Base-by-base conservation (phyloP, 1,140 invertebrate genomes). In the Drosophila grimshawi region DNA sequence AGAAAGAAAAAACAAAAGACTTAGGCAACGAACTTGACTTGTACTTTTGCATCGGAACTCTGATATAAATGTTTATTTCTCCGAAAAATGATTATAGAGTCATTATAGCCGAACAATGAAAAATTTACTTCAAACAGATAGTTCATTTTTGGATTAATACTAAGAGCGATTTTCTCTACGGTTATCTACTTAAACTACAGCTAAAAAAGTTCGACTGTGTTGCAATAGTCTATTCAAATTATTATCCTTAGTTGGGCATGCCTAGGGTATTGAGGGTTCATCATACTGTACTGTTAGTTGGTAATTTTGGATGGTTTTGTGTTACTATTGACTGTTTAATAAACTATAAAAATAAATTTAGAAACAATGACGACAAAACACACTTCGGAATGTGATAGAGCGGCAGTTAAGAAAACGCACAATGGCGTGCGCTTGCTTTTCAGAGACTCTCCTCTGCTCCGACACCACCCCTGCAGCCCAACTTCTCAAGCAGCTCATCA, bases 331-430 rank as follows among this genome's bases (percentile, higher is more conserved):
- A 70, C 85, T 89, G 74, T 88, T 88, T 88, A 88, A 88, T 88
- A 88, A 88, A 88, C 85, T 88, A 88, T 88, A 88, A 88, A 88
- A 85, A 88, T 88, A 89, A 89, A 89, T 89, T 89, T 89, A 88
- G 80, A 88, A 80, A 88, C 85, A 88, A 88, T 88, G 85, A 88
- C 85, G 80, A 85, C 85, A 88, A 80, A 78, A 88, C 68, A 88
- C 85, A 76, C 85, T 55, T 88, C 52, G 85, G 85, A 88, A 88
- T 88, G 85, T 65, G 78, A 88, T 80, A 80, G 85, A 65, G 57
- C 60, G 75, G 75, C 78, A 53, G 78, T 80, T 74, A 74, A 74
- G 57, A 68, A 59, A 73, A 62, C 55, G 65, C 65, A 88, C 82
- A 86, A 86, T 86, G 82, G 82, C 83, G 82, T 88, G 82, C 83